Evolutionary conservation across 2,888 invertebrate genomes (phyloP), one percentile per base, ranked within the genome.

Genomic region (Spodoptera exigua): DNA sequence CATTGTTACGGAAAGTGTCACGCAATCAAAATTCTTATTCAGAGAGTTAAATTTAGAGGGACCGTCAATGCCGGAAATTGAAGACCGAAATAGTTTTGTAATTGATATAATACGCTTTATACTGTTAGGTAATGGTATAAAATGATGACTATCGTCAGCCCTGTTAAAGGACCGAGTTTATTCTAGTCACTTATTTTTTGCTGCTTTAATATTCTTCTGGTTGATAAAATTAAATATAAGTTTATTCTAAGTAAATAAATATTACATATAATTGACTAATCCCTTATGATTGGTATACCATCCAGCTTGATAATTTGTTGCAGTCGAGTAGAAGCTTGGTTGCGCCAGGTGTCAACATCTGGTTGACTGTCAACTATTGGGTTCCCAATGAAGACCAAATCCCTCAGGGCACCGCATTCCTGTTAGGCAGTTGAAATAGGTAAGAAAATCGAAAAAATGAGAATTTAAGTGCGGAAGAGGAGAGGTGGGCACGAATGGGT

Each of bases 381-480:
- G 90, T 98, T 98, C 0, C 97, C 98, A 37, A 95, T 95, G 86
- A 99, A 97, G 2, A 98, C 94, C 2, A 99, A 92, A 78, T 99
- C 98, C 82, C 96, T 94, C 1, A 98, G 89, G 3, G 92, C 86
- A 0, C 96, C 95, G 58, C 97, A 95, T 41, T 97, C 96, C 90
- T 93, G 74, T 62, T 59, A 72, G 11, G 27, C 45, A 39, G 1
- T 10, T n/a, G 54, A 59, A 40, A 17, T 12, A 27, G 1, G 5
- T 27, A 9, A 27, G 27, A 27, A 27, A 27, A 27, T 27, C 7
- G 27, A 9, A 27, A 1, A 27, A 5, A 7, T 27, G 5, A 9
- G 27, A 0, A 27, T 27, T 27, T 27, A 27, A n/a, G n/a, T n/a
- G n/a, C n/a, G n/a, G n/a, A n/a, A n/a, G n/a, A n/a, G n/a, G n/a